Percentiles rank a stretch among this genome's conserved stretches.
These are phyloP conservation scores for Leptopilina myrica DNA, from an alignment of 2,888 invertebrate species.

Conservation along the genomic window DNA sequence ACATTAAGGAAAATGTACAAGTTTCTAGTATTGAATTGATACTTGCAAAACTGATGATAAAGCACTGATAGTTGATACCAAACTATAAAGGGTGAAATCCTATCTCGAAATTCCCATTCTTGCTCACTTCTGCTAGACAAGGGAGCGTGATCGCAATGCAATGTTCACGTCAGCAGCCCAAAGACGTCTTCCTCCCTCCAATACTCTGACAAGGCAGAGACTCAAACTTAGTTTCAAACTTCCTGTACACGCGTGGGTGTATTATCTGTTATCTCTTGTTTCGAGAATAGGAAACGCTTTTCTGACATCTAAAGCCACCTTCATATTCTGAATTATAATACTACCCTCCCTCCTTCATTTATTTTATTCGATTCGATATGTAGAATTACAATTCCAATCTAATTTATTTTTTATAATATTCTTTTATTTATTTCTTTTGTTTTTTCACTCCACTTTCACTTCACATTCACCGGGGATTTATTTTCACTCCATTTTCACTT, in stretches of 20 bases:
- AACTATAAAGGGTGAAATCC: constrained; percentile 20
- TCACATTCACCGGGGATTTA: no score
- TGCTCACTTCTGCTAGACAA: neutral
- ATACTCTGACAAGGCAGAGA: constrained; percentile 18
- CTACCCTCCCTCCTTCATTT: neutral
- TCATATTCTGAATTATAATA: neutral
- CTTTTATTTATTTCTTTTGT: no score
- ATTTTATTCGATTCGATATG: no score
- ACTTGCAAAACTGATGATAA: constrained; percentile 8
- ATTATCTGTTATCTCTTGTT: constrained; percentile 21
- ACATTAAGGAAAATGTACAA: constrained; percentile 13
- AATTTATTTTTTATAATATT: no score
- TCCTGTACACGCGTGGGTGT: constrained; percentile 7
- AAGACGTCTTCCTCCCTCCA: constrained; percentile 2
- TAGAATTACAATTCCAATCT: no score
- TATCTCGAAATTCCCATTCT: constrained; percentile 6
- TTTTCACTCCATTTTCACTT: no score
- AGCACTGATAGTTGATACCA: constrained; percentile 1
- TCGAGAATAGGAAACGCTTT: constrained; percentile 1
- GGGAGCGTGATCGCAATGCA: constrained; percentile 4
- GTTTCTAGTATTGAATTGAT: neutral
- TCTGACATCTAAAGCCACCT: neutral
- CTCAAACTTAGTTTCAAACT: constrained; percentile 36
- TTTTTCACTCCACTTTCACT: no score
- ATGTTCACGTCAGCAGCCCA: neutral